Conservation (phyloP, 2,888 invertebrate species). For the Mythimna impura region DNA sequence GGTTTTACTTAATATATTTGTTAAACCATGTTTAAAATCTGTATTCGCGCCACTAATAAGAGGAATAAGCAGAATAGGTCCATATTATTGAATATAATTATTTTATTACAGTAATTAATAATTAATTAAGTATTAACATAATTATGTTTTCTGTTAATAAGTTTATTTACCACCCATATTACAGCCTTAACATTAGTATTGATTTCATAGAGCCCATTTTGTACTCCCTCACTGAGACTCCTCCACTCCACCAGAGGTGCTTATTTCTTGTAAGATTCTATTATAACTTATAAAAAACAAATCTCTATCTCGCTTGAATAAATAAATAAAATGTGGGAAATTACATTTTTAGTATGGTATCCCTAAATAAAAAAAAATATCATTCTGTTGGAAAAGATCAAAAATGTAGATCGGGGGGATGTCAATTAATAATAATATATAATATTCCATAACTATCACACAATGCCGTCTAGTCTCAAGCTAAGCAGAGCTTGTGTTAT, state of each 20-base stretch:
- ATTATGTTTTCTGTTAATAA: neutral
- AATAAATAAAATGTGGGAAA: constrained; percentile 5
- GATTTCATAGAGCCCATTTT: neutral
- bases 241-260: too few relatives aligned
- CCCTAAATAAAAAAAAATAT: neutral
- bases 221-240: neutral
- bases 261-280: too few relatives aligned
- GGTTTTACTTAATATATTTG: neutral
- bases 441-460: too few relatives aligned
- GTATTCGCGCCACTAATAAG: neutral
- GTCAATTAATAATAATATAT: too few relatives aligned
- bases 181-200: neutral
- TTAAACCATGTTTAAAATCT: neutral
- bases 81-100: too few relatives aligned
- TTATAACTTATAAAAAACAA: neutral
- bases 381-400: neutral
- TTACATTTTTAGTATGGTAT: neutral
- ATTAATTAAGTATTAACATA: too few relatives aligned
- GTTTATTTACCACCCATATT: neutral
- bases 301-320: rapidly evolving
- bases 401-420: neutral
- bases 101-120: too few relatives aligned
- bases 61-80: neutral
- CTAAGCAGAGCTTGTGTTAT: too few relatives aligned
- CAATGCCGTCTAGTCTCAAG: too few relatives aligned